Evolutionary conservation across 1,140 invertebrate genomes (phyloP).

Genomic region (Trichonephila inaurata): DNA sequence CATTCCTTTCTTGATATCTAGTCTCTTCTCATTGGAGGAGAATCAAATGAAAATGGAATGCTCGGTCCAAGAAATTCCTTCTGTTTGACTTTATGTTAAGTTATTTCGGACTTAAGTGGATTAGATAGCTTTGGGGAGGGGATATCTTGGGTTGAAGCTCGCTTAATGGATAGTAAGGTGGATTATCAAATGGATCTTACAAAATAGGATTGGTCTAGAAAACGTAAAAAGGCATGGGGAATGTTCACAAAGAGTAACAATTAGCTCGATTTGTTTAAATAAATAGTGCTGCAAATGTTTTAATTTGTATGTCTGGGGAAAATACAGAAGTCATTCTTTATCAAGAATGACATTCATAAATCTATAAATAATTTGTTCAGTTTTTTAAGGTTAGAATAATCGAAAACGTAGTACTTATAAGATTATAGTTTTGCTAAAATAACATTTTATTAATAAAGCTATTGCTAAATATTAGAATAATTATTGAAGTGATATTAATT

Average conservation of each 20-base stretch:
- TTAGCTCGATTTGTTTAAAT: not conserved
- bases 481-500: too few species aligned
- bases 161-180: not conserved
- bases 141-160: not conserved
- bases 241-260: not conserved
- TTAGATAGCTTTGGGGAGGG: conserved; percentile 12
- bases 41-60: conserved; percentile 18
- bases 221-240: not conserved
- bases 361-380: too few species aligned
- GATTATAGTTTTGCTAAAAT: too few species aligned
- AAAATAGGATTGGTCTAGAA: not conserved
- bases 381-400: too few species aligned
- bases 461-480: too few species aligned
- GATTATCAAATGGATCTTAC: not conserved
- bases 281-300: not conserved
- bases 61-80: conserved; percentile 5
- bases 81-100: conserved; percentile 39
- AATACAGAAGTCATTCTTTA: too few species aligned
- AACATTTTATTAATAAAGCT: too few species aligned
- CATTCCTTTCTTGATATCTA: conserved; percentile 31
- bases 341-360: too few species aligned
- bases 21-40: conserved; percentile 48
- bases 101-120: conserved; percentile 33
- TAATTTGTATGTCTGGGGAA: not conserved
- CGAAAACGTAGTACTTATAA: too few species aligned